Percentiles rank a stretch among this genome's conserved stretches.
Conservation (phyloP, 2,113 vertebrate species). For the Chinchilla lanigera region DNA sequence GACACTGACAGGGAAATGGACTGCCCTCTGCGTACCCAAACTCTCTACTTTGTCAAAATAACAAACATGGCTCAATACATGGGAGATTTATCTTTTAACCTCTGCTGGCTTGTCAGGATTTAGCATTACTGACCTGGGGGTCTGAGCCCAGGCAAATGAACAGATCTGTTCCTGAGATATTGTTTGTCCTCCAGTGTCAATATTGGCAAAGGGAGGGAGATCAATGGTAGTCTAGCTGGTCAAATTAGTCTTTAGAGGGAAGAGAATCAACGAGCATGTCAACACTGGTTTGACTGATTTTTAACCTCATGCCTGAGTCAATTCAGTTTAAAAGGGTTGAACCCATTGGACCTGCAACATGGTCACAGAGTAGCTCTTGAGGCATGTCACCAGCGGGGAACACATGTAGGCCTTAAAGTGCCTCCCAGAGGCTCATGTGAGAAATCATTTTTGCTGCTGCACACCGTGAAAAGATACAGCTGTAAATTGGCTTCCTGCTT, state of each 20-base stretch:
- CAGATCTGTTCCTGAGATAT: conserved; percentile 24
- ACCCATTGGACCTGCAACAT: neutral
- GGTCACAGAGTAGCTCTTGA: neutral
- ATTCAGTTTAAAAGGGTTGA: neutral
- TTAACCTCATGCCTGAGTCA: conserved; percentile 21
- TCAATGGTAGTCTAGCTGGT: conserved; percentile 32
- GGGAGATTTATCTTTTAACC: conserved; percentile 57
- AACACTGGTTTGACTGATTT: conserved; percentile 26
- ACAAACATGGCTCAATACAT: conserved; percentile 53
- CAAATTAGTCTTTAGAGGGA: conserved; percentile 46
- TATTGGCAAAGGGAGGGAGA: conserved; percentile 56
- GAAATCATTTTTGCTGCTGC: neutral
- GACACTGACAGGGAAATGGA: conserved; percentile 62
- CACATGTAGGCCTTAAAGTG: neutral
- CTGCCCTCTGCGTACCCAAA: neutral
- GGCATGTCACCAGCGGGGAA: neutral
- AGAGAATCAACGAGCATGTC: conserved; percentile 59
- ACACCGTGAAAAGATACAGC: neutral
- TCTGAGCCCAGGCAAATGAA: conserved; percentile 26
- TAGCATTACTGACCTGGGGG: conserved; percentile 36
- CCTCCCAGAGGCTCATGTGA: neutral
- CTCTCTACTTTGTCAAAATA: conserved; percentile 62
- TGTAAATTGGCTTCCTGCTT: neutral
- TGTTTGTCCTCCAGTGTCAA: conserved; percentile 62
- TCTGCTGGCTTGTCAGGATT: conserved; percentile 9